Evolutionary conservation across 1,140 invertebrate species (phyloP), one percentile per base, ranked within the genome.

Genomic region (Drosophila nasuta): DNA sequence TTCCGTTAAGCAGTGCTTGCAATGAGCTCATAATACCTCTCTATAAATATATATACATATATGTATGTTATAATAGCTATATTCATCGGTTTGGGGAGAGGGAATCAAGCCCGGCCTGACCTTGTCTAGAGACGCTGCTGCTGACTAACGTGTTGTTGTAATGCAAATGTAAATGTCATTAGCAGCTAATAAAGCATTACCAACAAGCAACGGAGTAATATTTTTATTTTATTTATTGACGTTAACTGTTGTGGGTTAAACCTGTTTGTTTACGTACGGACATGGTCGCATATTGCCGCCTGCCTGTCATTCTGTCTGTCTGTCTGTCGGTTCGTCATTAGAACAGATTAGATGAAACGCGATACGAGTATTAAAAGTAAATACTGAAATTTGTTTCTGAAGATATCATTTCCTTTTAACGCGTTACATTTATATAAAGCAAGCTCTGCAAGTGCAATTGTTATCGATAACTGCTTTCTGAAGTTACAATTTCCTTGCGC

Each of bases 91-190:
- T 5, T 13, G 20, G 64, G 52, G 58, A 48, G 48, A 13, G 41
- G 41, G n/a, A 43, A 13, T 43, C 41, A 43, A n/a, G 41, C 41
- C 41, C 41, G 49, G 57, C 57, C 30, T 69, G 71, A 74, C 65
- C 65, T 69, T 69, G 57, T 56, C 65, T 48, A 68, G 35, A 73
- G 56, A 54, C 35, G 64, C 56, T 67, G 56, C 35, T 67, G 35
- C 13, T 74, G 71, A 74, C 57, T 74, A 74, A 74, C 17, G 43
- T 63, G 15, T 35, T 52, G 30, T 41, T 70, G n/a, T 51, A 66
- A 25, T 72, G 57, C 6, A 57, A 33, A 74, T 74, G 71, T 71
- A 76, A 76, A 65, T 71, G 68, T 76, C 73, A 76, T 65, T 76
- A 68, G 33, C 46, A 71, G 60, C 30, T 13, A 65, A 72, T 59